Base-by-base conservation (phyloP, 2,797 vertebrate genomes). In the Brachyrhaphis roseni region DNA sequence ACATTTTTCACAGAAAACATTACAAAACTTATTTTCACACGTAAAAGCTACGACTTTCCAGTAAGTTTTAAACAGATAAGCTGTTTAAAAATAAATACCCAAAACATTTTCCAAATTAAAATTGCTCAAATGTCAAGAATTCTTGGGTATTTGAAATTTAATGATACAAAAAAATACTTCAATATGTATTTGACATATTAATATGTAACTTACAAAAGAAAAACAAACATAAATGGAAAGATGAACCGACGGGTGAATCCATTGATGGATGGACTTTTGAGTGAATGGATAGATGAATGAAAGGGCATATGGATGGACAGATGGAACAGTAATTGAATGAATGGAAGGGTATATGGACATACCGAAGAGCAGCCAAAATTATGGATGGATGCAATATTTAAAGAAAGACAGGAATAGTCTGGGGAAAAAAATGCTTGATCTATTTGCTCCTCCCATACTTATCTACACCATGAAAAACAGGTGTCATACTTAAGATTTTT, bases 31-130 rank as follows among this genome's bases (percentile, higher is more conserved):
- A 26, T 83, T 72, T 78, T 79, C 78, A 83, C 79, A 78, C 86
- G 82, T 83, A 80, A 86, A 89, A 82, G 89, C 89, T 90, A 84
- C 86, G 82, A 86, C 82, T 89, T 76, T 78, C 78, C 53, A 74
- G 72, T 13, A 72, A 0, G 18, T 78, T 77, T 87, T 88, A 87
- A 90, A 91, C 85, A 87, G 77, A 89, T 88, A 88, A 79, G 78
- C 64, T 64, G 57, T 79, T 82, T 34, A 28, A 16, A 70, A 62
- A 31, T 59, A 43, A 41, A 43, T 23, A 70, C 15, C 10, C 39
- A 26, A 12, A 68, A 26, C 10, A 41, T 23, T 68, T 41, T 68
- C 34, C 16, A 20, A 15, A 31, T 18, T 36, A 36, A 36, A 64
- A 64, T 23, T 23, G 1, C 34, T 64, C 31, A 36, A 28, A 57